Evolutionary conservation across 2,888 invertebrate species (phyloP), one percentile per base, ranked within the genome.

Genomic region (Chrysomela aeneicollis): DNA sequence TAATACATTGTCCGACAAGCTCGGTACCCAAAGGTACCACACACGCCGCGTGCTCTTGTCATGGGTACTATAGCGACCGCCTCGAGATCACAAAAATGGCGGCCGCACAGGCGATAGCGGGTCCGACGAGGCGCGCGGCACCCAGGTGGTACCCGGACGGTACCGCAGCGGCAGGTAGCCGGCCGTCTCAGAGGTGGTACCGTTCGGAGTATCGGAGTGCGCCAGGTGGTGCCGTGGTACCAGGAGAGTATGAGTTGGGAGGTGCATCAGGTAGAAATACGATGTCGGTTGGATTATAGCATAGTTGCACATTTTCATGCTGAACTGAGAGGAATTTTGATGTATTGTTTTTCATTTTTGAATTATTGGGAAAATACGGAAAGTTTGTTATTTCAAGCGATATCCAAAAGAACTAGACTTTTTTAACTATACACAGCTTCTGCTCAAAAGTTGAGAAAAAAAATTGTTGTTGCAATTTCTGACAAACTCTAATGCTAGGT

Each of bases 121-220:
- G 52, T 35, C 53, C 63, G 46, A 53, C 53, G 58, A 63, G 58
- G 26, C 6, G 26, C n/a, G 42, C 42, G 37, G 42, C 54, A 55
- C 50, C 49, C 37, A 22, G 15, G 30, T 50, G 21, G 52, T 52
- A 32, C 55, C n/a, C 30, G 6, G 3, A 26, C 30, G 49, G 49
- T 55, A 49, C 64, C 51, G 22, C 53, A 53, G 54, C 17, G 22
- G 35, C 37, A 18, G n/a, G 50, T 50, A 42, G 42, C 26, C 46
- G 51, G 49, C 54, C 60, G 63, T 64, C 49, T 59, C 57, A 52
- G 51, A 42, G 42, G 15, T 15, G 64, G 70, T 71, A 71, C 70
- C 69, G 64, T 57, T 58, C 64, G 62, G 17, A 52, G 42, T 42
- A n/a, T 58, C 64, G 62, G 17, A 52, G 42, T 42, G 2, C 42